Evolutionary conservation across 2,888 invertebrate species (phyloP).

Genomic region (Nomada hirtipes): DNA sequence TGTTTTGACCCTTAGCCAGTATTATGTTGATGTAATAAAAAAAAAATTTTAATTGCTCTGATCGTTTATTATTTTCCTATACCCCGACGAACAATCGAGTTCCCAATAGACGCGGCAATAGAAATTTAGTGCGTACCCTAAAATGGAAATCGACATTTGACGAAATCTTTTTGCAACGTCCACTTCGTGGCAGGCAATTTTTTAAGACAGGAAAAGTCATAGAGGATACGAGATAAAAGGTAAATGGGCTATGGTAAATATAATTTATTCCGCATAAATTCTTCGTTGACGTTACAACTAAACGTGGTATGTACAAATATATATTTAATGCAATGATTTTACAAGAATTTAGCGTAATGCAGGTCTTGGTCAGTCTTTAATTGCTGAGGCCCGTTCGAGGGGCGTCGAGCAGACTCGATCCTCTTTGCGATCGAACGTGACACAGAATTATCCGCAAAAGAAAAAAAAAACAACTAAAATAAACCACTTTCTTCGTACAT

Average conservation of each 20-base stretch:
- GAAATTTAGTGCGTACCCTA: background rate
- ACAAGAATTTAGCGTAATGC: constrained; percentile 82
- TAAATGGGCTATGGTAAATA: constrained; percentile 77
- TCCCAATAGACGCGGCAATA: background rate
- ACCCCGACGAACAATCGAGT: background rate
- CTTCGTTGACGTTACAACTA: constrained; percentile 79
- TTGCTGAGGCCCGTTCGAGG: constrained; percentile 79
- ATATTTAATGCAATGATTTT: constrained; percentile 80
- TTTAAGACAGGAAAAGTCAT: background rate
- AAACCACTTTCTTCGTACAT: constrained; percentile 59
- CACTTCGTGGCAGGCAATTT: background rate
- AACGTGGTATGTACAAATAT: constrained; percentile 82
- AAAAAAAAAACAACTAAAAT: constrained; percentile 26
- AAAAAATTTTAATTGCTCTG: constrained; percentile 69
- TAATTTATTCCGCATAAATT: constrained; percentile 82
- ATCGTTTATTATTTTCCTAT: background rate
- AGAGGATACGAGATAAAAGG: too few species aligned
- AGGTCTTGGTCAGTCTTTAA: constrained; percentile 84
- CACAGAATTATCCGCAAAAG: constrained; percentile 57
- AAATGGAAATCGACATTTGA: too few species aligned
- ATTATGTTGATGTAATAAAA: constrained; percentile 82
- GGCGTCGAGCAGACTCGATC: constrained; percentile 76
- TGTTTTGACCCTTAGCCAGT: constrained; percentile 77
- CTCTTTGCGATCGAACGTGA: constrained; percentile 69
- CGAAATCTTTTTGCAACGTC: too few species aligned